phyloP scores from a whole-genome alignment of 37 sponge, comb jelly and placozoan genomes.

The Bolinopsis microptera region DNA sequence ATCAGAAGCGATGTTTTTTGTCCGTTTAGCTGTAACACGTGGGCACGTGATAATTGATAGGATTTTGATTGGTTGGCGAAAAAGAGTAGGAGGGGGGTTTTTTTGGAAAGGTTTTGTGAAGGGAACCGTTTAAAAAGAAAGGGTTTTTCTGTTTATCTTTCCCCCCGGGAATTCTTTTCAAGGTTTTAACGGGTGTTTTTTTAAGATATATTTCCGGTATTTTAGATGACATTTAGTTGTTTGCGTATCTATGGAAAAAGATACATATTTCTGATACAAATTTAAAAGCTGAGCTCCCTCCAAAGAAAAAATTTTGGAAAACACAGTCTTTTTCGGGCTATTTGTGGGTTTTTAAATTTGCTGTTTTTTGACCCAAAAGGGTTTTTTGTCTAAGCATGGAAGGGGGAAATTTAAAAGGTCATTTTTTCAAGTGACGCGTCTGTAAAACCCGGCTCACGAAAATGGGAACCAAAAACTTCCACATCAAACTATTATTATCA shows the following conservation, averaged over 20 bases:
- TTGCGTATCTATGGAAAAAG: neutral
- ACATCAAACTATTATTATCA: no score
- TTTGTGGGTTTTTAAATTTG: no score
- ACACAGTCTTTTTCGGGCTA: no score
- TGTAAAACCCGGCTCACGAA: no score
- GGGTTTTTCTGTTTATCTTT: neutral
- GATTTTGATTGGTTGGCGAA: neutral
- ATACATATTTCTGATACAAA: neutral
- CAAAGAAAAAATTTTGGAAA: no score
- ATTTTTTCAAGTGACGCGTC: no score
- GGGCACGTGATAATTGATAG: neutral
- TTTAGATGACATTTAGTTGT: neutral
- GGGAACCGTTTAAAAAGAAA: neutral
- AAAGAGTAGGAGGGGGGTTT: neutral
- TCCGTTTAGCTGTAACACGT: neutral
- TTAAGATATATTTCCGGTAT: neutral
- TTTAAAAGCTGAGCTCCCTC: no score
- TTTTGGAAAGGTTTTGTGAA: neutral
- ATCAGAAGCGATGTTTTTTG: neutral
- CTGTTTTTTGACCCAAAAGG: no score
- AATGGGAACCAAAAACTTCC: no score
- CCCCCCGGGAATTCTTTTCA: neutral
- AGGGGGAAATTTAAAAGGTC: no score
- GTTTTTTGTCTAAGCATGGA: no score
- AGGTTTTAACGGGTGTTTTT: neutral